phyloP scores from a whole-genome alignment of 2,888 invertebrate species.

The Mactromeris polynyma region DNA sequence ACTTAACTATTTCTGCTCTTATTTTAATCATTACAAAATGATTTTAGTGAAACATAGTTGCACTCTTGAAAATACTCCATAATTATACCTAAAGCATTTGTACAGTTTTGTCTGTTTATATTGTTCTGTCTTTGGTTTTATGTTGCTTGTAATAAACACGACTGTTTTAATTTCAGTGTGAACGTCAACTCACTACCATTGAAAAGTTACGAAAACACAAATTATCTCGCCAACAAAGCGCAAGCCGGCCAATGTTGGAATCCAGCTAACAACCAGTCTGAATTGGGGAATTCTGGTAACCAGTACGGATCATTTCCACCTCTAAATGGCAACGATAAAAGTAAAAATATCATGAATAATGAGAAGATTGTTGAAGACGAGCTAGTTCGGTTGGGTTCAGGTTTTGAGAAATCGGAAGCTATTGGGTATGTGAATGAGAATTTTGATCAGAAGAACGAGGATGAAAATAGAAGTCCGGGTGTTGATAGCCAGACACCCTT shows the following conservation, averaged over 20 bases:
- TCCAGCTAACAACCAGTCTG: not conserved
- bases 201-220: conserved; percentile 54
- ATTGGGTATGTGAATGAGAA: conserved; percentile 37
- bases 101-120: too few species aligned
- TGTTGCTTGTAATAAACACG: not conserved
- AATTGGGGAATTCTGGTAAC: not conserved
- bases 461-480: conserved; percentile 37
- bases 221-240: conserved; percentile 70
- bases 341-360: not conserved
- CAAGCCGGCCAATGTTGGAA: conserved; percentile 58
- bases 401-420: not conserved
- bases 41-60: too few species aligned
- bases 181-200: conserved; percentile 44
- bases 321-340: not conserved
- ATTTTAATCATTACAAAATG: not conserved
- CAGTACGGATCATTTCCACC: conserved; percentile 32
- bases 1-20: not conserved
- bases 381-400: not conserved
- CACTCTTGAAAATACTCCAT: too few species aligned
- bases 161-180: conserved; percentile 31
- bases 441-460: conserved; percentile 18
- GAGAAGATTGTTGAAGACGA: not conserved
- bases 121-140: not conserved
- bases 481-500: conserved; percentile 48
- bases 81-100: too few species aligned